A percentile compares a stretch with the other conserved stretches of the same genome.
These are phyloP conservation scores for Arrhamphus sclerolepis DNA, from an alignment of 2,797 vertebrate species.

Conservation along the genomic window DNA sequence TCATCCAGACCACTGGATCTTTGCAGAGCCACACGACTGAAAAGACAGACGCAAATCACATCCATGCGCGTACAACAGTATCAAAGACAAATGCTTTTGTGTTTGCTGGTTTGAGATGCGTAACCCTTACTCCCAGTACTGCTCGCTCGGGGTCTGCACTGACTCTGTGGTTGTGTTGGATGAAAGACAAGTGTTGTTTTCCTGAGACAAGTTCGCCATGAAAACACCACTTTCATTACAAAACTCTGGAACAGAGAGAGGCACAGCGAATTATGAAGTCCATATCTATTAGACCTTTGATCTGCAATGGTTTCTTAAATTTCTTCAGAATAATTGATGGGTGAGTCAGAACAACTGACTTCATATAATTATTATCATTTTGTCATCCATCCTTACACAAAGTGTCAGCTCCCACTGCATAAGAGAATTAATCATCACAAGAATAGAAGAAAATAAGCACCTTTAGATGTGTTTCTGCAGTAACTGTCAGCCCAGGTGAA, in stretches of 20 bases:
- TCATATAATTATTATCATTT: not conserved
- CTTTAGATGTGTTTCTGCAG: constrained; percentile 81
- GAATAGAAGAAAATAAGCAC: constrained; percentile 63
- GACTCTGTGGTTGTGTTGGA: constrained; percentile 50
- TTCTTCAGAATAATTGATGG: constrained; percentile 3
- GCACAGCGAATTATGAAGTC: not conserved
- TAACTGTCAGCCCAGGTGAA: constrained; percentile 77
- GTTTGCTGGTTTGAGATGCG: not conserved
- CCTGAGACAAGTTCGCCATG: constrained; percentile 76
- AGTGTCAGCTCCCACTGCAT: not conserved
- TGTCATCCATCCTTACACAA: not conserved
- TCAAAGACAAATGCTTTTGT: not conserved
- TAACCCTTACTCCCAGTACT: constrained; percentile 93
- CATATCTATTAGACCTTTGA: not conserved
- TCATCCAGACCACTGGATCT: constrained; percentile 87
- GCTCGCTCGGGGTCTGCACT: constrained; percentile 88
- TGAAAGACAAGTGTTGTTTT: constrained; percentile 79
- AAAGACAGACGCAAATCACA: not conserved
- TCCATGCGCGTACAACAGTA: constrained; percentile 3
- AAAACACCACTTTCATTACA: constrained; percentile 77
- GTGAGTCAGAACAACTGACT: too few species aligned
- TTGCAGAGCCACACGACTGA: constrained; percentile 85
- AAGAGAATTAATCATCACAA: constrained; percentile 1
- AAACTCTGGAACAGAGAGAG: constrained; percentile 41
- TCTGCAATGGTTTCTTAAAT: not conserved